Conservation (phyloP, 2,113 vertebrate genomes). For the Dissostichus mawsoni region DNA sequence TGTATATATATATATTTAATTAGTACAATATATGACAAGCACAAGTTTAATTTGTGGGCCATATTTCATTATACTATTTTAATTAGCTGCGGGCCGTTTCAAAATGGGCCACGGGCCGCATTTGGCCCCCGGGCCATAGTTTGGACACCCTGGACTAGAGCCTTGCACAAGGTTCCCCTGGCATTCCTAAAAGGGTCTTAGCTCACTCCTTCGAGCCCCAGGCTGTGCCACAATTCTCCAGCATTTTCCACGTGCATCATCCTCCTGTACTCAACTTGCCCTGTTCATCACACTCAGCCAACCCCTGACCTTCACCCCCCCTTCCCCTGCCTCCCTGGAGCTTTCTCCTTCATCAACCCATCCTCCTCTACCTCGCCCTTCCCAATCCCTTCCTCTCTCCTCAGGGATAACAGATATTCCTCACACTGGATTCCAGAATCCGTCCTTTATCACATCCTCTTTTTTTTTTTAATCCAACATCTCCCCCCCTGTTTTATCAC, state of each 20-base stretch:
- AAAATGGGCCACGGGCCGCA: too few relatives aligned
- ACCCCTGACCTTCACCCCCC: slow-evolving; percentile 52
- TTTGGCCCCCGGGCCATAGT: too few relatives aligned
- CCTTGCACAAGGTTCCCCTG: slow-evolving; percentile 19
- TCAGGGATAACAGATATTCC: slow-evolving; percentile 47
- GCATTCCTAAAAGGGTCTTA: slow-evolving; percentile 19
- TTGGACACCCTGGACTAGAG: too few relatives aligned
- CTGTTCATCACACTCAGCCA: slow-evolving; percentile 11
- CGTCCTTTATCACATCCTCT: slow-evolving; percentile 29
- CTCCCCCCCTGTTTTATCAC: not conserved
- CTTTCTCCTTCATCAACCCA: slow-evolving; percentile 28
- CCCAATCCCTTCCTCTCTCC: not conserved
- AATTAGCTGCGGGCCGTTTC: too few relatives aligned
- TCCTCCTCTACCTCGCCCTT: slow-evolving; percentile 25
- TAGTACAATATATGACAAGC: too few relatives aligned
- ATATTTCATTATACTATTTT: too few relatives aligned
- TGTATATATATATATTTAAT: too few relatives aligned
- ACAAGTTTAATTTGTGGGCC: too few relatives aligned
- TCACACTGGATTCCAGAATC: slow-evolving; percentile 1
- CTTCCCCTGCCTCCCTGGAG: slow-evolving; percentile 44
- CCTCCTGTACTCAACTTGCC: not conserved
- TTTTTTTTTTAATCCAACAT: not conserved
- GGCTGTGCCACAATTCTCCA: not conserved
- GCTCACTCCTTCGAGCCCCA: slow-evolving; percentile 3
- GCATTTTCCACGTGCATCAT: slow-evolving; percentile 34